phyloP scores from a whole-genome alignment of 1,140 invertebrate genomes.

The Pectinophora gossypiella region DNA sequence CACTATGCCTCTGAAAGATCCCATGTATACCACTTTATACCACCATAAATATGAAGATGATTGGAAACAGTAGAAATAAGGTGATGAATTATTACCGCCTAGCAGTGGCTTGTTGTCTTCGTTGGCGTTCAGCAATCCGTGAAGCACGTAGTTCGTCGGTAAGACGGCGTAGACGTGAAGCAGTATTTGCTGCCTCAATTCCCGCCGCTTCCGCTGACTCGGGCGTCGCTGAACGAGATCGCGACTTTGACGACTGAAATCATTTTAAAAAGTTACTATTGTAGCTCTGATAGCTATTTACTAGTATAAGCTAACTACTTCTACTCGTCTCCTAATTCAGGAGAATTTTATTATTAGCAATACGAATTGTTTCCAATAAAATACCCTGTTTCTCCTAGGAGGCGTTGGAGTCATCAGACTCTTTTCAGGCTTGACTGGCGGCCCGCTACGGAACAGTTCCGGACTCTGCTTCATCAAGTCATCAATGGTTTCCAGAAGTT shows the following conservation, averaged over 20 bases:
- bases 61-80: too few species aligned
- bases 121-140: slow-evolving; percentile 58
- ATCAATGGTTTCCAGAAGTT: slow-evolving; percentile 86
- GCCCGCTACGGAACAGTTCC: slow-evolving; percentile 74
- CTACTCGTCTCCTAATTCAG: too few species aligned
- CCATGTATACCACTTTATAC: too few species aligned
- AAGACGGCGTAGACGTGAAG: slow-evolving; percentile 44
- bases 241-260: slow-evolving; percentile 60
- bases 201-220: slow-evolving; percentile 38
- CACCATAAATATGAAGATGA: too few species aligned
- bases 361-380: background rate
- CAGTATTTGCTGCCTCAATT: slow-evolving; percentile 30
- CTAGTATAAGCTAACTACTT: too few species aligned
- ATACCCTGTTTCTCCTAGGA: slow-evolving; percentile 65
- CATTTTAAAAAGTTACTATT: too few species aligned
- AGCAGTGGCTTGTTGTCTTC: slow-evolving; percentile 51
- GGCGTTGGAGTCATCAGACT: slow-evolving; percentile 63
- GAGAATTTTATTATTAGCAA: too few species aligned
- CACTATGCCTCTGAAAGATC: too few species aligned
- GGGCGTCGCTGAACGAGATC: slow-evolving; percentile 64
- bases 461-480: slow-evolving; percentile 84
- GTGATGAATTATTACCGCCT: slow-evolving; percentile 58
- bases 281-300: too few species aligned
- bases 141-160: slow-evolving; percentile 66
- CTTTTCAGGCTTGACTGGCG: slow-evolving; percentile 51